Evolutionary conservation across 2,113 vertebrate genomes (phyloP).

Genomic region (Chitala chitala): DNA sequence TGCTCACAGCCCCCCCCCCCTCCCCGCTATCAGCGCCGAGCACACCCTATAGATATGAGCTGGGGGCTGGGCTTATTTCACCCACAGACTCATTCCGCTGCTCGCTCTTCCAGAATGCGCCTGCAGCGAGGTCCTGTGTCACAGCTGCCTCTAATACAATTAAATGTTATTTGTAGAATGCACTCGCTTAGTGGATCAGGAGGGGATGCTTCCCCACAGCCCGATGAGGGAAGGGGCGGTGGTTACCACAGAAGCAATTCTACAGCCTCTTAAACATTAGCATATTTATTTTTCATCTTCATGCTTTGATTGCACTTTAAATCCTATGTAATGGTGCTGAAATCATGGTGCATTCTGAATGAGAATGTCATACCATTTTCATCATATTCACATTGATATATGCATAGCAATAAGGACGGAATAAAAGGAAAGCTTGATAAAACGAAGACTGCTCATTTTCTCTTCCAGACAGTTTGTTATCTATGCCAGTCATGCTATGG

Average conservation of each 20-base stretch:
- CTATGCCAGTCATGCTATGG: neutral
- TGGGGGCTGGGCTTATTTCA: slow-evolving; percentile 67
- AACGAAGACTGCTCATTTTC: neutral
- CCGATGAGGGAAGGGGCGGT: slow-evolving; percentile 31
- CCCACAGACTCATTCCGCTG: slow-evolving; percentile 54
- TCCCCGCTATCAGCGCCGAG: slow-evolving; percentile 68
- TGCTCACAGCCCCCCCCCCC: slow-evolving; percentile 65
- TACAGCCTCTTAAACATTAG: neutral
- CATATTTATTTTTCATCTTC: slow-evolving; percentile 3
- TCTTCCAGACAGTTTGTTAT: neutral
- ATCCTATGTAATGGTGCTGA: neutral
- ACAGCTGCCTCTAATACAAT: slow-evolving; percentile 75
- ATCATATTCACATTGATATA: no score
- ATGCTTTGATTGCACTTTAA: neutral
- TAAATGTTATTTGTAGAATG: slow-evolving; percentile 73
- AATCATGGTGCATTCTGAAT: neutral
- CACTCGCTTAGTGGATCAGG: slow-evolving; percentile 60
- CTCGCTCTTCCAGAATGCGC: slow-evolving; percentile 55
- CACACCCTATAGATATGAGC: slow-evolving; percentile 72
- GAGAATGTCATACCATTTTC: no score
- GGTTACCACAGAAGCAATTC: neutral
- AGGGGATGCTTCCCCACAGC: slow-evolving; percentile 42
- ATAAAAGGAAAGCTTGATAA: neutral
- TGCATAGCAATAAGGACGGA: no score
- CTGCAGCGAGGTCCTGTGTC: slow-evolving; percentile 64